Base-by-base conservation (phyloP, 2,888 invertebrate genomes). In the Volucella bombylans region DNA sequence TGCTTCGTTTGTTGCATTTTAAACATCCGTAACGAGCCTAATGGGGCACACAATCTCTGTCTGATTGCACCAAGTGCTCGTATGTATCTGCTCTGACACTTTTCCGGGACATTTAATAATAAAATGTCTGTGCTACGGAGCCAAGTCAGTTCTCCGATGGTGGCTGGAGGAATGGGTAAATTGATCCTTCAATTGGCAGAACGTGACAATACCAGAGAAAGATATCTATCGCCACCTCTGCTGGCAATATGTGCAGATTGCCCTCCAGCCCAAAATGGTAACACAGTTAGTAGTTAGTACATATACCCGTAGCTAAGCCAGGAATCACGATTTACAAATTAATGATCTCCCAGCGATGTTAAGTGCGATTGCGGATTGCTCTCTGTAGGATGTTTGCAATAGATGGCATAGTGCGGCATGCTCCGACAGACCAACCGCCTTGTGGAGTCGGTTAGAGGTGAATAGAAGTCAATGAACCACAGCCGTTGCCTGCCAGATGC, bases 291-390 rank as follows among this genome's bases (percentile, higher is more conserved):
- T 76, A 68, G 68, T 68, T 68, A 31, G 31, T 31, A 31, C 31
- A 31, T 31, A 31, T 31, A 31, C 6, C 31, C 6, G 2, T 31
- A 38, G 57, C 61, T 62, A 49, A 31, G 81, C 59, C 74, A 67
- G 71, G 85, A 81, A 85, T 85, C 85, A 85, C 85, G 85, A 85
- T 81, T 81, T 85, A 85, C 85, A 85, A 85, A 85, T 85, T 85
- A 85, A 85, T 81, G 85, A 81, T 85, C 85, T 81, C 61, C 69
- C 65, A 76, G 67, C 71, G 80, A 83, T 80, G 74, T 69, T 80
- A 80, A 61, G 71, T 71, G 80, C 83, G 83, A 83, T 83, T 83
- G 79, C 69, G 71, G 31, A 31, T 31, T 31, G 31, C 64, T 43
- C 39, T 41, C 50, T 52, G 49, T 38, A 62, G 71, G 49, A 57